Base-by-base conservation (phyloP, 2,113 vertebrate species). In the Oxyruncus cristatus region DNA sequence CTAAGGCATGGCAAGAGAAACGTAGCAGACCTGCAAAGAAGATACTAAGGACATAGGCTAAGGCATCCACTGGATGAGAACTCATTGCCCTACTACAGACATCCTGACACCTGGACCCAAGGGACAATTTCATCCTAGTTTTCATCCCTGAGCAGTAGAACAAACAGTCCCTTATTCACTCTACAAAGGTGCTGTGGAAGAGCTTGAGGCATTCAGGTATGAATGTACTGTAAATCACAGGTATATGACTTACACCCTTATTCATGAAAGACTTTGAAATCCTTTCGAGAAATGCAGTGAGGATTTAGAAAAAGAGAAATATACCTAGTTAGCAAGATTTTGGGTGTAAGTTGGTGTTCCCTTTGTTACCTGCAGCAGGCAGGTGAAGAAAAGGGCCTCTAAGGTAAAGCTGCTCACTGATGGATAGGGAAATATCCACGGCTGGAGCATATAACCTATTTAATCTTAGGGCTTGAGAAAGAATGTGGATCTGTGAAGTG, bases 11-110 rank as follows among this genome's bases (percentile, higher is more conserved):
- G 49, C 32, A 86, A 59, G 16, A 72, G 30, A 66, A 71, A 56
- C 0, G 0, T 2, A 59, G 18, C 37, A 73, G 11, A 32, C 19
- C 47, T 75, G 72, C 52, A 56, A 92, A n/a, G n/a, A 75, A 1
- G 2, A 47, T 14, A 19, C n/a, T 41, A 41, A 53, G 65, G 21
- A 24, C 28, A 62, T 15, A 71, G 55, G 39, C 32, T 7, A 33
- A 30, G 9, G 28, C 50, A 77, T 24, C 33, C 44, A 42, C 19
- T 63, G 33, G 23, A 55, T 39, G 9, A 71, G 14, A 16, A 30
- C 50, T 32, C 55, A 33, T 1, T 80, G 35, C 35, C 41, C 61
- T 66, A 42, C 21, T 28, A 68, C 9, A 44, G 55, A 62, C 7
- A n/a, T 39, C 23, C 50, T 14, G 7, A 84, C 47, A 17, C 52